Percentiles rank a stretch among this genome's conserved stretches.
Evolutionary conservation across 2,797 vertebrate genomes (phyloP).

Genomic region (Anniella stebbinsi): DNA sequence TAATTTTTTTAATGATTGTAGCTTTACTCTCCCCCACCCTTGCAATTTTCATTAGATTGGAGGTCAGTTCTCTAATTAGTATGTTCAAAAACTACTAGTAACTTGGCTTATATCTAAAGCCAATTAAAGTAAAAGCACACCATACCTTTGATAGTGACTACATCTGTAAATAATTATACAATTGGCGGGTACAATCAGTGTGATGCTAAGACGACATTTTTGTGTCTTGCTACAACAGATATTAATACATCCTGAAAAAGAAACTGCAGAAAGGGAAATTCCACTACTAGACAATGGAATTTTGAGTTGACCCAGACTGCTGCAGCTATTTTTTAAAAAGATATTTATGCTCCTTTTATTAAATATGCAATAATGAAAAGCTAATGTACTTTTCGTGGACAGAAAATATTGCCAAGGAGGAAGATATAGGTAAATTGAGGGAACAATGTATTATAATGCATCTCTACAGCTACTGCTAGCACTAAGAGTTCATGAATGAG

Average conservation of each 20-base stretch:
- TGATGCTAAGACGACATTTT: background rate
- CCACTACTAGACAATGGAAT: background rate
- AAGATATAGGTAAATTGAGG: background rate
- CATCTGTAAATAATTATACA: fast-evolving
- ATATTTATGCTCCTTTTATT: background rate
- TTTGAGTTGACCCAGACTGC: background rate
- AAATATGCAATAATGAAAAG: background rate
- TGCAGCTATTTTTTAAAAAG: background rate
- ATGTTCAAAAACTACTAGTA: fast-evolving
- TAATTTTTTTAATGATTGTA: background rate
- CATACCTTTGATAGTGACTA: background rate
- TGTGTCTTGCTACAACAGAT: background rate
- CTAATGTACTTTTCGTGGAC: background rate
- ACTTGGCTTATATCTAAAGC: conserved; percentile 34
- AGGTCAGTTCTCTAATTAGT: conserved; percentile 32
- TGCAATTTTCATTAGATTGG: conserved; percentile 16
- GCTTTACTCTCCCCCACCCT: fast-evolving
- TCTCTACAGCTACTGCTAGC: background rate
- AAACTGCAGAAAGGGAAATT: background rate
- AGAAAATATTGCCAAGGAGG: background rate
- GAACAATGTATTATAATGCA: background rate
- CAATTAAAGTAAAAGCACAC: background rate
- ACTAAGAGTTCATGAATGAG: background rate
- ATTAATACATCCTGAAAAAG: background rate
- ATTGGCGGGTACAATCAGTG: background rate